phyloP scores from a whole-genome alignment of 1,140 invertebrate species.

The Archegozetes longisetosus region DNA sequence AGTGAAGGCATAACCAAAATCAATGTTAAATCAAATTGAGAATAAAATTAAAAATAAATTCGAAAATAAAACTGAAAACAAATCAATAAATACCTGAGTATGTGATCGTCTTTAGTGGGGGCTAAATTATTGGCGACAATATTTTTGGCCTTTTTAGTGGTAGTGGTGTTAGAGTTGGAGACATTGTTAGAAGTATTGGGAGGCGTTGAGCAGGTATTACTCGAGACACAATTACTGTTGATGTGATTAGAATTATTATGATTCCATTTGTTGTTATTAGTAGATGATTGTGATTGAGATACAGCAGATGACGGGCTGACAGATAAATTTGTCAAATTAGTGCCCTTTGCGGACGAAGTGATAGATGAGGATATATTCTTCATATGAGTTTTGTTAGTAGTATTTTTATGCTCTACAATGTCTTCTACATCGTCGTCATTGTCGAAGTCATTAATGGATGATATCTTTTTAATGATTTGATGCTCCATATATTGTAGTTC shows the following conservation, averaged over 20 bases:
- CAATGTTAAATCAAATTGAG: no score
- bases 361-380: constrained; percentile 18
- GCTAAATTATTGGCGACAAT: constrained; percentile 25
- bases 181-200: constrained; percentile 19
- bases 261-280: constrained; percentile 11
- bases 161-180: constrained; percentile 36
- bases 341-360: constrained; percentile 15
- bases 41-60: no score
- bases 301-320: neutral
- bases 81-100: no score
- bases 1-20: no score
- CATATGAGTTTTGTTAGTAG: constrained; percentile 27
- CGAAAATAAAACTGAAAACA: no score
- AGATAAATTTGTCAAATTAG: constrained; percentile 4
- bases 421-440: constrained; percentile 36
- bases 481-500: constrained; percentile 24
- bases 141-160: constrained; percentile 31
- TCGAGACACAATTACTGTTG: constrained; percentile 25
- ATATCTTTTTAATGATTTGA: constrained; percentile 13
- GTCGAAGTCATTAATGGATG: constrained; percentile 37
- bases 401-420: constrained; percentile 18
- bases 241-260: constrained; percentile 15
- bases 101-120: constrained; percentile 41
- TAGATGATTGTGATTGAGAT: constrained; percentile 12
- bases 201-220: constrained; percentile 16